Conservation (phyloP, 2,113 vertebrate genomes). For the Hystrix cristata region DNA sequence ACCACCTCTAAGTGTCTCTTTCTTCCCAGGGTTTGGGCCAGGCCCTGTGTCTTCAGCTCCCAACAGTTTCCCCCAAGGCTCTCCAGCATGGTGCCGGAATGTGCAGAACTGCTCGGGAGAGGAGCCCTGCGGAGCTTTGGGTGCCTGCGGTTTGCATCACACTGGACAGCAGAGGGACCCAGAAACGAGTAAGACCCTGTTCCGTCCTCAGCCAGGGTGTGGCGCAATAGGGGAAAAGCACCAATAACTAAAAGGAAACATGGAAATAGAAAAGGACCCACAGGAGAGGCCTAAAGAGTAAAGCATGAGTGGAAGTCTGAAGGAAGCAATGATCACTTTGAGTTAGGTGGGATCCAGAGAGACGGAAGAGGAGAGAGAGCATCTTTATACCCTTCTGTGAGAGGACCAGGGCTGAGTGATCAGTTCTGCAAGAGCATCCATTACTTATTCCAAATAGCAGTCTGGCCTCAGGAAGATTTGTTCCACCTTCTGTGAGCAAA, state of each 20-base stretch:
- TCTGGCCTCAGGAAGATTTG: neutral
- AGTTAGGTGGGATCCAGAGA: neutral
- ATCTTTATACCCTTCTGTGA: neutral
- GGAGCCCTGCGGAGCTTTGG: neutral
- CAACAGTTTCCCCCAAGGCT: neutral
- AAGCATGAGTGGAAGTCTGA: neutral
- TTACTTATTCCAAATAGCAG: neutral
- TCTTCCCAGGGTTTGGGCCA: neutral
- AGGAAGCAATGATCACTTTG: neutral
- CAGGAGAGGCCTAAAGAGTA: neutral
- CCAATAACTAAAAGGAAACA: slow-evolving; percentile 11
- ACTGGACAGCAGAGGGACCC: neutral
- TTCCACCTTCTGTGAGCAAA: neutral
- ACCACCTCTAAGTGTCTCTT: neutral
- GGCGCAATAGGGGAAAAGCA: neutral
- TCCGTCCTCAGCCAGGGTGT: neutral
- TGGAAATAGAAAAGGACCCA: neutral
- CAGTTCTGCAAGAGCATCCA: neutral
- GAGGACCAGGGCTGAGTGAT: neutral
- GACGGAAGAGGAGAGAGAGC: neutral
- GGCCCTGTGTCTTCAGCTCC: neutral
- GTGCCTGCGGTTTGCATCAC: neutral
- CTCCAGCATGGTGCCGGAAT: neutral
- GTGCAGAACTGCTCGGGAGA: neutral
- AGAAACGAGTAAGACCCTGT: neutral